A percentile compares a stretch with the other conserved stretches of the same genome.
Evolutionary conservation across 2,888 invertebrate genomes (phyloP).

Genomic region (Meta bourneti): DNA sequence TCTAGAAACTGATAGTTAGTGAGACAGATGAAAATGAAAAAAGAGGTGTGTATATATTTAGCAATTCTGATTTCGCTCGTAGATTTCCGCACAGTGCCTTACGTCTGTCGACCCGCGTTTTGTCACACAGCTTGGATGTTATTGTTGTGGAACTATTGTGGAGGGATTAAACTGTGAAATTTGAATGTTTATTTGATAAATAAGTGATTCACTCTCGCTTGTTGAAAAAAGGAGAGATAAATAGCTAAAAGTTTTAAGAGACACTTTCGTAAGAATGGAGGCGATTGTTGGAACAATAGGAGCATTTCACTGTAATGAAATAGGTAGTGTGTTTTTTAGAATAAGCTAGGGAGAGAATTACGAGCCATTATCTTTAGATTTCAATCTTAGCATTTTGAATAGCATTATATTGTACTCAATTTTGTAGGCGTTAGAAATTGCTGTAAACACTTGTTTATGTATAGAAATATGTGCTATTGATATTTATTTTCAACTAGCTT

Average conservation of each 20-base stretch:
- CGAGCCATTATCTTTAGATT: no score
- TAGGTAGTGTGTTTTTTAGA: neutral
- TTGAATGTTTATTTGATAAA: neutral
- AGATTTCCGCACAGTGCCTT: constrained; percentile 3
- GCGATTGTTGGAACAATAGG: neutral
- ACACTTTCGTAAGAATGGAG: neutral
- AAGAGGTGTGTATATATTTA: constrained; percentile 28
- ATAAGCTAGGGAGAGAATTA: neutral
- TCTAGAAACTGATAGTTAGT: constrained; percentile 21
- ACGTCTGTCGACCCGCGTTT: neutral
- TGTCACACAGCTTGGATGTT: neutral
- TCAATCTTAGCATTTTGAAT: no score
- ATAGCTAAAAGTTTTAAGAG: neutral
- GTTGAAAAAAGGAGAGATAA: neutral
- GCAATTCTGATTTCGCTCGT: constrained; percentile 18
- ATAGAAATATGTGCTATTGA: no score
- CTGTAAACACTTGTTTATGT: no score
- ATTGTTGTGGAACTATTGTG: constrained; percentile 16
- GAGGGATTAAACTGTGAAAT: neutral
- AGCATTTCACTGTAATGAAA: neutral
- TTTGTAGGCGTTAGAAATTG: no score
- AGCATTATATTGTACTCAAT: no score
- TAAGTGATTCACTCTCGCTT: neutral
- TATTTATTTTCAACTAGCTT: no score
- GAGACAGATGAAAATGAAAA: neutral